Conservation (phyloP, 2,888 invertebrate genomes). For the Drosophila siamana region DNA sequence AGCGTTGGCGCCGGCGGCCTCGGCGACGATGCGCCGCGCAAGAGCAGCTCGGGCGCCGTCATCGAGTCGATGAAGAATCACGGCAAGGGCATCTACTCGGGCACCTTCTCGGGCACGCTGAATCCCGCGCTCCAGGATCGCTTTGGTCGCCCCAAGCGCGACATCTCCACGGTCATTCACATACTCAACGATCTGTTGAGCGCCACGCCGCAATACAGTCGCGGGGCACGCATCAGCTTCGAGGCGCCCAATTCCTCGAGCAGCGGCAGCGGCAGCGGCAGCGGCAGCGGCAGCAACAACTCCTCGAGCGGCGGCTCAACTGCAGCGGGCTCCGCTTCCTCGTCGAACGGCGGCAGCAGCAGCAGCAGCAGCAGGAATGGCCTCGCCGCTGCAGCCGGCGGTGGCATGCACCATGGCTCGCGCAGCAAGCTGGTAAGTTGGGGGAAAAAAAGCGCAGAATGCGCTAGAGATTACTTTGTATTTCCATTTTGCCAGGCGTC, state of each 20-base stretch:
- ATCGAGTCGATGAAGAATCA: conserved; percentile 97
- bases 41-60: conserved; percentile 90
- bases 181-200: conserved; percentile 97
- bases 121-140: conserved; percentile 97
- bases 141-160: conserved; percentile 95
- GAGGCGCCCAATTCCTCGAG: conserved; percentile 82
- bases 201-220: conserved; percentile 90
- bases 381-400: conserved; percentile 33
- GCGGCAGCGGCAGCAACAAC: conserved; percentile 21
- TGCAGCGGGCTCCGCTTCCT: background rate
- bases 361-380: conserved; percentile 35
- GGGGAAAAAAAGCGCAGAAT: background rate
- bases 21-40: conserved; percentile 86
- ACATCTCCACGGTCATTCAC: conserved; percentile 97
- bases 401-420: conserved; percentile 58
- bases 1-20: conserved; percentile 14
- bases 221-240: conserved; percentile 87
- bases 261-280: conserved; percentile 5
- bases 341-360: conserved; percentile 29
- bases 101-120: conserved; percentile 97
- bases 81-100: conserved; percentile 97
- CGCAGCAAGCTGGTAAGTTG: conserved; percentile 80
- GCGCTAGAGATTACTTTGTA: too few relatives aligned
- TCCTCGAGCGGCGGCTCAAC: conserved; percentile 12
- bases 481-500: too few relatives aligned